Evolutionary conservation across 2,113 vertebrate species (phyloP), one percentile per base, ranked within the genome.

Genomic region (Myotis lucifugus): DNA sequence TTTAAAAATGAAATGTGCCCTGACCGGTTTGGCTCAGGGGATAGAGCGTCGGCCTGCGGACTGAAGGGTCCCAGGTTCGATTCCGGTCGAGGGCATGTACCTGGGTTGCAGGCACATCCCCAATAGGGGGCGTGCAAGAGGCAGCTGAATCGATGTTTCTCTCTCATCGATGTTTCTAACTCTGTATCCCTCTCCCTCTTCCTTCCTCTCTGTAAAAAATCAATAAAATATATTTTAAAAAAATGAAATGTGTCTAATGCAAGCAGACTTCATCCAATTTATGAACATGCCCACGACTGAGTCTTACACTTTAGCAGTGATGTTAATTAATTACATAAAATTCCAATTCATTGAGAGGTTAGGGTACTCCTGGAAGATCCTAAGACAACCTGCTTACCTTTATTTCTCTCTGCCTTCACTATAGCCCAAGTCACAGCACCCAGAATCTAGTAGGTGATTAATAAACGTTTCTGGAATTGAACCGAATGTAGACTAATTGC

Each of bases 401-500:
- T 78, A 34, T 46, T 93, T 15, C 40, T 69, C 56, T 91, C 25
- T 42, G 1, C 34, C 66, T 17, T 11, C 12, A 5, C 1, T 21
- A 7, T 2, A 40, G 48, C 13, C 32, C 10, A 14, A 52, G 23
- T 50, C 72, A 81, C 7, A 46, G 27, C 25, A 21, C 48, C 52
- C 73, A 67, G 23, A 81, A 88, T 52, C 59, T 77, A 85, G n/a
- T 81, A 84, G 59, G 19, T 92, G 14, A 29, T 90, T 64, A 64
- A 61, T 18, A 87, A 94, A 84, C 66, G 8, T 67, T 86, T 86
- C 70, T 66, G 21, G 12, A 81, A 32, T 84, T 89, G 76, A 88
- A 82, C 59, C 77, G 25, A 91, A 84, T 83, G 27, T 54, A 94
- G 82, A 91, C 34, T 84, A 93, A 94, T 86, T 59, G 40, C 78